Percentiles rank a stretch among this genome's conserved stretches.
phyloP scores from a whole-genome alignment of 2,113 vertebrate species.

The Corydoras maculifer region DNA sequence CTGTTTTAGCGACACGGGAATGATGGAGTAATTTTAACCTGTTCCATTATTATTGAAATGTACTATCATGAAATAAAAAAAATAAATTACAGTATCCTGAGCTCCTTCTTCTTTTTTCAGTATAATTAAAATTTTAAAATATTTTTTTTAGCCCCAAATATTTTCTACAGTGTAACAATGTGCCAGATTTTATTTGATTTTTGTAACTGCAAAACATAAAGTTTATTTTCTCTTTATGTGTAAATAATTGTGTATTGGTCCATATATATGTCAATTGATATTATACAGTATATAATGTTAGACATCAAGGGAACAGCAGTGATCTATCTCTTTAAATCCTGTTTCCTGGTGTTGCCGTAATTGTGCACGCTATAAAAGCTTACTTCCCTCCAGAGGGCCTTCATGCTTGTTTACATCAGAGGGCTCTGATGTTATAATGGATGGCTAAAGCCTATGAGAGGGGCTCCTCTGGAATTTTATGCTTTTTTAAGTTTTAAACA shows the following conservation, averaged over 20 bases:
- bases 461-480: conserved; percentile 65
- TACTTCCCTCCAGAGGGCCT: conserved; percentile 53
- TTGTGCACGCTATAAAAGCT: conserved; percentile 55
- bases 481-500: conserved; percentile 56
- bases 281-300: conserved; percentile 6
- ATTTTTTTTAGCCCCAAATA: too few relatives aligned
- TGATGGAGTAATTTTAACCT: too few relatives aligned
- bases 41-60: too few relatives aligned
- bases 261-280: conserved; percentile 45
- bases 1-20: too few relatives aligned
- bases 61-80: too few relatives aligned
- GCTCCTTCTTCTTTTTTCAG: too few relatives aligned
- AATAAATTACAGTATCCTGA: too few relatives aligned
- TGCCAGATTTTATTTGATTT: too few relatives aligned
- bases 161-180: too few relatives aligned
- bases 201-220: too few relatives aligned
- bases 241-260: conserved; percentile 50
- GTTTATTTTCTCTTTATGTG: conserved; percentile 26
- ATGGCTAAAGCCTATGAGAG: conserved; percentile 60
- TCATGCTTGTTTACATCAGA: conserved; percentile 74
- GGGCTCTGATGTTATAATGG: conserved; percentile 69
- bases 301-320: conserved; percentile 37
- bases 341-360: conserved; percentile 26
- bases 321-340: conserved; percentile 51
- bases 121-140: too few relatives aligned